These are phyloP conservation scores for Amphipoea lucens DNA, from an alignment of 2,888 invertebrate species.

Conservation along the genomic window DNA sequence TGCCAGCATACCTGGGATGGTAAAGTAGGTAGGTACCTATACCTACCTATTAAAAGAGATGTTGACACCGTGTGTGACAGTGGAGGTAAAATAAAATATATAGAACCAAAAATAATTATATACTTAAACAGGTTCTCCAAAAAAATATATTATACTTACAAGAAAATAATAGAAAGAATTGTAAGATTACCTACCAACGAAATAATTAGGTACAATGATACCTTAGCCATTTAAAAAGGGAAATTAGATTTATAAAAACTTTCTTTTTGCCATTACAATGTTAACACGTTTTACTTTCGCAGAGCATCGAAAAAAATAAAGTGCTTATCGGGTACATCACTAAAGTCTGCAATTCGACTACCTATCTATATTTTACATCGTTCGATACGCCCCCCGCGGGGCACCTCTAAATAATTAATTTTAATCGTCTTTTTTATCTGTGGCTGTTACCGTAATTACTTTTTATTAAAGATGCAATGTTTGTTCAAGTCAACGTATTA, in stretches of 20 bases:
- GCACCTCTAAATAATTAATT: conserved; percentile 71
- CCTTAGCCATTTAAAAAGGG: neutral
- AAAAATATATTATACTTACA: neutral
- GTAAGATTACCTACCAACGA: neutral
- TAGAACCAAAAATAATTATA: too few species aligned
- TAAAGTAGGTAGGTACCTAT: too few species aligned
- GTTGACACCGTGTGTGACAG: too few species aligned
- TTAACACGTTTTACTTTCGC: conserved; percentile 20
- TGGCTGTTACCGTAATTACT: conserved; percentile 39
- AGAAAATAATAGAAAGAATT: neutral
- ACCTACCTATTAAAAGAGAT: too few species aligned
- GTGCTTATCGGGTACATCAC: conserved; percentile 52
- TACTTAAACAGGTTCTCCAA: too few species aligned
- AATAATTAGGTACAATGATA: neutral
- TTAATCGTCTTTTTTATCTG: conserved; percentile 62
- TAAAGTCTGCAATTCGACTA: conserved; percentile 56
- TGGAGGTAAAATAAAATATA: too few species aligned
- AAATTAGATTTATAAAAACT: neutral
- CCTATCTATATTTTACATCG: conserved; percentile 62
- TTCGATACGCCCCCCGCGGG: conserved; percentile 64
- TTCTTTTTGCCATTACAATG: neutral
- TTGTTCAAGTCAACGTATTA: conserved; percentile 37
- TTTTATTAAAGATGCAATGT: conserved; percentile 45
- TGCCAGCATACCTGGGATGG: too few species aligned
- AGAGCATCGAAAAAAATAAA: neutral